Evolutionary conservation across 2,888 invertebrate species (phyloP), one percentile per base, ranked within the genome.

Genomic region (Nemoura dubitans): DNA sequence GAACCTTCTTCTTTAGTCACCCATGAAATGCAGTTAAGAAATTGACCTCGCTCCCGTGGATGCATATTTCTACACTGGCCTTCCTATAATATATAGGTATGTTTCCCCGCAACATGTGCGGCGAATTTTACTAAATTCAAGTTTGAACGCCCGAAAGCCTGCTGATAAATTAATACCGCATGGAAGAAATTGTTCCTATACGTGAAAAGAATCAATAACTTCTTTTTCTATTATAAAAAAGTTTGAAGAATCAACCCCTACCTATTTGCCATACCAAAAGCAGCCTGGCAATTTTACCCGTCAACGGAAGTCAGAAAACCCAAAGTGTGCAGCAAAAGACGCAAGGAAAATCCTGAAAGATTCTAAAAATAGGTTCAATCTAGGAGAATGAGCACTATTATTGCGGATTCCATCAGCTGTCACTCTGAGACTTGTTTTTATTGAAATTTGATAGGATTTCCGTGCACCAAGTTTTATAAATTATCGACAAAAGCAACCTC

Each of bases 201-300:
- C 81, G 81, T 81, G 81, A 81, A 81, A 81, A 81, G 81, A 81
- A 81, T 81, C 81, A 81, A 81, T 81, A 81, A 81, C 81, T 81
- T 59, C 59, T 59, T 81, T 81, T 81, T 30, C 81, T 81, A 81
- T 81, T 29, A 81, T 30, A 81, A 78, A 59, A 81, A 81, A 29
- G 81, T 81, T 81, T 81, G 29, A 29, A 30, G 81, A 81, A 81
- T 81, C 81, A 81, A 81, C n/a, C 81, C 29, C 81, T 30, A 78
- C 78, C 28, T 28, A 26, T 81, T 81, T 81, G 81, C 81, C 59
- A 59, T 81, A 28, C 81, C n/a, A 30, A 30, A 29, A 81, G 29
- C 10, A 30, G 81, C n/a, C 81, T 6, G 59, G 81, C 81, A 81
- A 81, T 81, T 81, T 81, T 81, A 26, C 28, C 28, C 81, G 81